These are phyloP conservation scores for Lamprotornis superbus DNA, from an alignment of 2,113 vertebrate species.

Conservation along the genomic window DNA sequence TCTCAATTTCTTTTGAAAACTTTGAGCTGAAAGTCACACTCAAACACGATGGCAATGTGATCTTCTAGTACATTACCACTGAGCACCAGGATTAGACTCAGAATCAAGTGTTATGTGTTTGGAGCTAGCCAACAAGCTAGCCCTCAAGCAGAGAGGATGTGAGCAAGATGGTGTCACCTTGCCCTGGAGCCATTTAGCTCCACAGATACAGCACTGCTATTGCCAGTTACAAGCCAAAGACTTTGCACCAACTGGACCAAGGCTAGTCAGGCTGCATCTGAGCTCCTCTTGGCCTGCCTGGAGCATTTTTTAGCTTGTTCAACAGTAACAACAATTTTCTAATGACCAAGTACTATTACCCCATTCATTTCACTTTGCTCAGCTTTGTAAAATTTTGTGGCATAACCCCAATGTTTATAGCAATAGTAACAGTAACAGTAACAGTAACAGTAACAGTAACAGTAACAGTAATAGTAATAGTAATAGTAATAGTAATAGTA, in stretches of 20 bases:
- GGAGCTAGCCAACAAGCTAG: background rate
- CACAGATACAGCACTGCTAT: background rate
- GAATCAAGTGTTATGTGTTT: background rate
- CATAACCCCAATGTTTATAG: background rate
- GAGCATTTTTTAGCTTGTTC: background rate
- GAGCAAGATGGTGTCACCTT: background rate
- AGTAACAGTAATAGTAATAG: background rate
- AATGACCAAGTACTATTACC: background rate
- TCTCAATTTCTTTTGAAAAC: background rate
- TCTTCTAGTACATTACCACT: background rate
- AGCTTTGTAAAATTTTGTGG: background rate
- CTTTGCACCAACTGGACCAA: background rate
- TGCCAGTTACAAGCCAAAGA: background rate
- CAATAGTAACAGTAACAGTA: background rate
- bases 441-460: background rate
- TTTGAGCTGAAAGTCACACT: background rate
- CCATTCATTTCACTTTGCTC: background rate
- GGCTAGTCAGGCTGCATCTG: fast-evolving
- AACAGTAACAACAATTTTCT: background rate
- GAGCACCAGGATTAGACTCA: background rate
- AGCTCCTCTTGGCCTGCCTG: background rate
- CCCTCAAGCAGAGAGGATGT: background rate
- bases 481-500: background rate
- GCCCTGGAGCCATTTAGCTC: background rate
- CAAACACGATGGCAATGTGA: background rate